These are phyloP conservation scores for Drosophila cognata DNA, from an alignment of 2,888 invertebrate species.

Conservation along the genomic window DNA sequence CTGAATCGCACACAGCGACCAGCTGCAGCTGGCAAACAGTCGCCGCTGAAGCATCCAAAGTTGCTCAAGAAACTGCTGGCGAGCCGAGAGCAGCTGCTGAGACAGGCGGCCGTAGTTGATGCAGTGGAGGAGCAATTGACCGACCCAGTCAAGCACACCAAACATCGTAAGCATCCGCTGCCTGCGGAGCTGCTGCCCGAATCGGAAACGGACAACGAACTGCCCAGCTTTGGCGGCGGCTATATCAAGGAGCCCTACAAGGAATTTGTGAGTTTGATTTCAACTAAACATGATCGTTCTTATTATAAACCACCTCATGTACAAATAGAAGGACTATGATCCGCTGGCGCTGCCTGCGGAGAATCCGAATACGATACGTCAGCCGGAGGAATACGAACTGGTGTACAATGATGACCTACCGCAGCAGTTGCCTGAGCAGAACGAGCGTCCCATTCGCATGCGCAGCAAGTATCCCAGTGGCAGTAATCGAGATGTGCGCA, in stretches of 20 bases:
- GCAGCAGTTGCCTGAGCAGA: slow-evolving; percentile 64
- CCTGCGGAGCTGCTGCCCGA: slow-evolving; percentile 70
- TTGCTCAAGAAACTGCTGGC: slow-evolving; percentile 83
- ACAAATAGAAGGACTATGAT: slow-evolving; percentile 81
- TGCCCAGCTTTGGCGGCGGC: slow-evolving; percentile 48
- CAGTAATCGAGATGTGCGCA: slow-evolving; percentile 84
- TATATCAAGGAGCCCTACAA: slow-evolving; percentile 54
- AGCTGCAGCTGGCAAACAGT: slow-evolving; percentile 73
- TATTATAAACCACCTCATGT: background rate
- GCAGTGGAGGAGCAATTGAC: slow-evolving; percentile 41
- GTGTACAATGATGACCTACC: slow-evolving; percentile 83
- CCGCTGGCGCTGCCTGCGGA: slow-evolving; percentile 50
- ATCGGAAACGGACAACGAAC: slow-evolving; percentile 54
- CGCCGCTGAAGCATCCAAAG: slow-evolving; percentile 84
- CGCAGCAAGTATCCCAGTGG: slow-evolving; percentile 82
- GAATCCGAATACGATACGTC: slow-evolving; percentile 54
- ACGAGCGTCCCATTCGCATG: slow-evolving; percentile 82
- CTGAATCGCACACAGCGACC: slow-evolving; percentile 85
- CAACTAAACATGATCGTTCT: background rate
- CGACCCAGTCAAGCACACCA: slow-evolving; percentile 39
- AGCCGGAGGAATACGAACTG: slow-evolving; percentile 83
- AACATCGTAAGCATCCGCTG: slow-evolving; percentile 69
- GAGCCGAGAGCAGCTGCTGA: slow-evolving; percentile 76
- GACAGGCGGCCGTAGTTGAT: slow-evolving; percentile 62
- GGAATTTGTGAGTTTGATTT: slow-evolving; percentile 70